Evolutionary conservation across 2,797 vertebrate species (phyloP).

Genomic region (Danio aesculapii): DNA sequence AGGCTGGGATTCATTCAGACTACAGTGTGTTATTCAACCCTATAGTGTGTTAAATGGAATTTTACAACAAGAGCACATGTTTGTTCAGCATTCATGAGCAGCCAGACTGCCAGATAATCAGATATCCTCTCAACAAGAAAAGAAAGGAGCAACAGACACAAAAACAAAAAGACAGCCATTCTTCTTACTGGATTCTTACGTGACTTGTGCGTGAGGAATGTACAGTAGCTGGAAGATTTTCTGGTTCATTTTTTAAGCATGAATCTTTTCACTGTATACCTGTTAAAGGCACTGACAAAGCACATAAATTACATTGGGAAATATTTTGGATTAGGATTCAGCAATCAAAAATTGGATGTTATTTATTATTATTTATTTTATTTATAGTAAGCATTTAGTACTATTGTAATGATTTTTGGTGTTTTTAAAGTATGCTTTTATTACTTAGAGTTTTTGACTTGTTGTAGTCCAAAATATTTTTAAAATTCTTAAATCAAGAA

Average conservation of each 20-base stretch:
- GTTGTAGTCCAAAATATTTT: too few species aligned
- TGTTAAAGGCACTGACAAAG: not conserved
- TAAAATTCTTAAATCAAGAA: too few species aligned
- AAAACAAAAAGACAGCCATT: slow-evolving; percentile 72
- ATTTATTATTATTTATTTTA: too few species aligned
- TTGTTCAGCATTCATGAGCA: slow-evolving; percentile 72
- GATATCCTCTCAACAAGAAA: slow-evolving; percentile 70
- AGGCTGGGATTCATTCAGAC: slow-evolving; percentile 17
- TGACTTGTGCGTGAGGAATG: slow-evolving; percentile 51
- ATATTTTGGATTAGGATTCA: too few species aligned
- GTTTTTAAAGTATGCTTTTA: too few species aligned
- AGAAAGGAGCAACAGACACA: slow-evolving; percentile 69
- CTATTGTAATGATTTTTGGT: too few species aligned
- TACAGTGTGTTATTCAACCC: slow-evolving; percentile 46
- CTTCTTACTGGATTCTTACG: slow-evolving; percentile 64
- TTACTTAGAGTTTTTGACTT: too few species aligned
- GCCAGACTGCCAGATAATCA: slow-evolving; percentile 79
- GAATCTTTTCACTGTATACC: slow-evolving; percentile 5
- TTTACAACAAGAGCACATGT: slow-evolving; percentile 63
- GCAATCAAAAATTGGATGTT: not conserved
- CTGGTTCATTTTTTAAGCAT: slow-evolving; percentile 1
- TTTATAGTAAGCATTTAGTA: too few species aligned
- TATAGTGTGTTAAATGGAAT: slow-evolving; percentile 61
- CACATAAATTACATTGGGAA: not conserved
- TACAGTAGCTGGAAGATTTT: slow-evolving; percentile 28